Conservation (phyloP, 1,140 invertebrate genomes). For the Wasmannia auropunctata region DNA sequence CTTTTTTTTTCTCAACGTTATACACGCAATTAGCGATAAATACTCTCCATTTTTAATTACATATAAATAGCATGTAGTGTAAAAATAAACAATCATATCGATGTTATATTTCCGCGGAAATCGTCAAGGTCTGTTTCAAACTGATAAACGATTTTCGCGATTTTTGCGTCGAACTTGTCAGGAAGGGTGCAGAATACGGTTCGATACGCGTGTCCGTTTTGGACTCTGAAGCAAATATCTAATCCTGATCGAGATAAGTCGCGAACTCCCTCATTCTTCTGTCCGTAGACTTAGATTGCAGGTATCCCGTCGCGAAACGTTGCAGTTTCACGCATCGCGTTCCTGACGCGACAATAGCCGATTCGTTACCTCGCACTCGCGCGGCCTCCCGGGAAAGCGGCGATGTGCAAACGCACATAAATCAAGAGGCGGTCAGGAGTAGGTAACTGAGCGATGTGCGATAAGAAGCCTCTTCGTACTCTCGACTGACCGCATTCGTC, state of each 20-base stretch:
- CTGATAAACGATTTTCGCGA: neutral
- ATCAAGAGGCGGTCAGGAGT: constrained; percentile 32
- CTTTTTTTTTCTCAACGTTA: neutral
- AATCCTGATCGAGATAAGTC: neutral
- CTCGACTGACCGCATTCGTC: constrained; percentile 72
- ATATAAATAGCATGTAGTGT: neutral
- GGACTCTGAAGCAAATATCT: neutral
- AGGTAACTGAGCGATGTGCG: constrained; percentile 45
- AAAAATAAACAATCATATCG: neutral
- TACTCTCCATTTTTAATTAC: neutral
- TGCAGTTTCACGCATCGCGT: constrained; percentile 17
- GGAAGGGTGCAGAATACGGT: neutral
- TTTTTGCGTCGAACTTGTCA: neutral
- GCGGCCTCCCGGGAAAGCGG: constrained; percentile 31
- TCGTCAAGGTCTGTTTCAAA: neutral
- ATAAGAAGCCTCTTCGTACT: constrained; percentile 52
- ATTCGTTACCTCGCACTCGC: constrained; percentile 73
- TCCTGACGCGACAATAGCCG: constrained; percentile 74
- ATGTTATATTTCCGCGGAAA: neutral
- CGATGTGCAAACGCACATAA: constrained; percentile 22
- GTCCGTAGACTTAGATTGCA: neutral
- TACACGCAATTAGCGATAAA: neutral
- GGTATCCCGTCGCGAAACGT: neutral
- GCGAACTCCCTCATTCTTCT: constrained; percentile 35
- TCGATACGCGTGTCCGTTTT: neutral